These are phyloP conservation scores for Acanthosepion pharaonis DNA, from an alignment of 2,888 invertebrate genomes.

Conservation along the genomic window DNA sequence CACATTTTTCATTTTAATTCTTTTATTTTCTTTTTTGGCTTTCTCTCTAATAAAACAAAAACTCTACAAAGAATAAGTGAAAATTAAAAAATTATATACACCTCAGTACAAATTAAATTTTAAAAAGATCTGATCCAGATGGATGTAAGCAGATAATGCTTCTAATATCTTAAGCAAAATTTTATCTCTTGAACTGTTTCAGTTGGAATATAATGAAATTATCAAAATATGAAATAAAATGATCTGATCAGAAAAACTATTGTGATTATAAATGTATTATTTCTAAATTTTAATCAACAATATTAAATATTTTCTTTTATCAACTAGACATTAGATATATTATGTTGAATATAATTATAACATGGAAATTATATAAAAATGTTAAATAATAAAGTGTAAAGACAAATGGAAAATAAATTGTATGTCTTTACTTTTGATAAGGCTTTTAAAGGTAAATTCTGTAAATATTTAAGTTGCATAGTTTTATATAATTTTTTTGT, in stretches of 20 bases:
- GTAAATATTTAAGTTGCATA: neutral
- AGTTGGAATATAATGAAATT: neutral
- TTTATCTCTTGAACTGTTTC: neutral
- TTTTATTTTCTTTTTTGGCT: neutral
- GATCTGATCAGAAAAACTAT: neutral
- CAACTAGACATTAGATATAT: neutral
- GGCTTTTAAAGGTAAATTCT: neutral
- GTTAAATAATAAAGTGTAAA: neutral
- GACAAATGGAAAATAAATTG: neutral
- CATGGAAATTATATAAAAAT: neutral
- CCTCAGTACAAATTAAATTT: neutral
- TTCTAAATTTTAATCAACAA: neutral
- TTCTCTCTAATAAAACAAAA: neutral
- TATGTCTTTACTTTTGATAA: neutral
- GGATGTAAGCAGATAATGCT: neutral
- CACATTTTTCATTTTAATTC: too few relatives aligned
- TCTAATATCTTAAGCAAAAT: neutral
- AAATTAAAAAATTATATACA: neutral
- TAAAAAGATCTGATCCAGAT: neutral
- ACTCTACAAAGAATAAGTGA: neutral
- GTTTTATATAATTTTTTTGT: neutral
- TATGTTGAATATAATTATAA: neutral
- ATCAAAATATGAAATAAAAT: neutral
- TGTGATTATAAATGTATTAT: neutral
- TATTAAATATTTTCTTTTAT: constrained; percentile 1